Base-by-base conservation (phyloP, 2,113 vertebrate genomes). In the Neotoma lepida region DNA sequence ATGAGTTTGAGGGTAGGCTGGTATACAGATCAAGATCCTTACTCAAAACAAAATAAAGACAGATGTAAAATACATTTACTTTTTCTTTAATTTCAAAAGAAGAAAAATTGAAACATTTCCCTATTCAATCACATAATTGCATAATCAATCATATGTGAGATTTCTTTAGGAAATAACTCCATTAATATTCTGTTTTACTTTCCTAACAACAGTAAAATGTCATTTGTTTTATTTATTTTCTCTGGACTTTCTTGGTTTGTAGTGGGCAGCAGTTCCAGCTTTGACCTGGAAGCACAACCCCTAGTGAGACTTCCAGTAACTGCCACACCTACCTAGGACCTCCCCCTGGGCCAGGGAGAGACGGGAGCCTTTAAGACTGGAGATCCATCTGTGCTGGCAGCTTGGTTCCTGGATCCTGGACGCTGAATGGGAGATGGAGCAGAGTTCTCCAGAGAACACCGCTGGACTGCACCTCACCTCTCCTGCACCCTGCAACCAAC, bases 171-270 rank as follows among this genome's bases (percentile, higher is more conserved):
- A 92, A 89, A 80, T 68, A 81, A 44, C 14, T 28, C 41, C 35
- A 46, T 80, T 88, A 76, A 30, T 76, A 61, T 77, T 44, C 18
- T 4, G 76, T 49, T 90, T 88, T 51, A 0, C 9, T 49, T 94
- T 92, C 71, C 35, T 78, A 71, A n/a, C 51, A 64, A 90, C 64
- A 63, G 17, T 73, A 76, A 78, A 90, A 63, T 6, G 5, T 71
- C 26, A 44, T 54, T 84, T 77, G 33, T 66, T 90, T 49, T 58
- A 77, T 84, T 70, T 87, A 49, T n/a, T 10, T 86, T 87, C 30
- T 78, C 51, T 87, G 61, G 1, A 3, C 41, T 92, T 82, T 94
- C 81, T 88, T 91, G 39, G n/a, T n/a, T n/a, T n/a, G n/a, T n/a
- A n/a, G n/a, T n/a, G n/a, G n/a, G n/a, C n/a, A n/a, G n/a, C n/a